Evolutionary conservation across 2,888 invertebrate genomes (phyloP), one percentile per base, ranked within the genome.

Genomic region (Eremobia ochroleuca): DNA sequence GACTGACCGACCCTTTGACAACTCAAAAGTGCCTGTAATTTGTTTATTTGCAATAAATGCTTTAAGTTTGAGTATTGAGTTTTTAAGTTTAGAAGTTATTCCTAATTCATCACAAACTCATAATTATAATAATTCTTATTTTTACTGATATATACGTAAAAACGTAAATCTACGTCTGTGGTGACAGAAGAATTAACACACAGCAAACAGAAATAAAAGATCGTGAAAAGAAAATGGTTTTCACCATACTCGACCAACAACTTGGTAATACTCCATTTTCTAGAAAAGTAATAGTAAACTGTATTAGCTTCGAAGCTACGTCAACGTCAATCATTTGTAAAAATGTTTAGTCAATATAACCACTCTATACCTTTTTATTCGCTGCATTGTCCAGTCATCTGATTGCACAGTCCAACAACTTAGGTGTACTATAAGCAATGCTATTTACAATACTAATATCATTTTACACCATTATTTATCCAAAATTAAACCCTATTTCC

Each of bases 301-400:
- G 25, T 25, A 8, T 8, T 52, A 52, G 8, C 49, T 8, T 52
- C 18, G 25, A 9, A 34, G 25, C 1, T 34, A 67, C 4, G 28
- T 43, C 25, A 66, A 49, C 15, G 21, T 55, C n/a, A 73, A 15
- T 43, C 21, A 58, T 55, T 13, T 18, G 11, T 21, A 43, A 46
- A 82, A 9, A 71, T 31, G 0, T 46, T 59, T n/a, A 18, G 55
- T 37, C 11, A 21, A 8, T 66, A 74, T 15, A 77, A 52, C 73
- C 8, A 76, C 89, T 93, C 91, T 52, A 89, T 31, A 43, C 4
- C 49, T 75, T 89, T 90, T 81, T 70, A 85, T 81, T 86, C 87
- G 79, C 75, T 80, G 87, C 89, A 92, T 93, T 94, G 94, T 94
- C 93, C 93, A 92, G 92, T 91, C 93, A 94, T 94, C 94, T 91